Base-by-base conservation (phyloP, 1,140 invertebrate genomes). In the Brachionus angularis region DNA sequence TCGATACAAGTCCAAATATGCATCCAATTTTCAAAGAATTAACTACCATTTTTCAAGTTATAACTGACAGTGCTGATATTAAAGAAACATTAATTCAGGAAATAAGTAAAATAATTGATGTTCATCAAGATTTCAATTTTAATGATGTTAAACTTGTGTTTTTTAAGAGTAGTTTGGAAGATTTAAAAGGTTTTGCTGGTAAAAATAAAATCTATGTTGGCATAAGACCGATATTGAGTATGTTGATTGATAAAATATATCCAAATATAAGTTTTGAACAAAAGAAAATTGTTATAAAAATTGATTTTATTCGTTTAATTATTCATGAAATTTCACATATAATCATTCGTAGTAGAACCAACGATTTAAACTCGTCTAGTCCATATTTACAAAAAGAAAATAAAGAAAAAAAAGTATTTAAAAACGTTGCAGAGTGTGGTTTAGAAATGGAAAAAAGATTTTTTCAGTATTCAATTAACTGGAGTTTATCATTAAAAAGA, bases 271-370 rank as follows among this genome's bases (percentile, higher is more conserved):
- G n/a, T n/a, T n/a, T n/a, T n/a, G 33, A 36, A 25, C 31, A 58
- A 58, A 58, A 58, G 23, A 33, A 58, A 21, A 58, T 58, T 58
- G 53, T 58, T 21, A 36, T 58, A n/a, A 21, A 36, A n/a, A 36
- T 58, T 31, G 53, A 58, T 21, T 58, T 58, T 58, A 36, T 58
- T 18, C 1, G 53, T n/a, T 58, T 39, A 21, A 36, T 58, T 3
- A 21, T 58, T 21, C 53, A 58, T 58, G 53, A 58, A 21, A 36
- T 33, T 36, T 16, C 21, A 12, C 53, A 58, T 36, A 33, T 58
- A 12, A 33, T 58, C 23, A 36, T 58, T n/a, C 1, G 53, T 5
- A 36, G 31, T 10, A 36, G 21, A 36, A 58, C 33, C 3, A 34
- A 58, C 1, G 53, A 58, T 21, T 58, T 58, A 33, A 58, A 58